phyloP scores from a whole-genome alignment of 2,888 invertebrate species.

The Tillus elongatus region DNA sequence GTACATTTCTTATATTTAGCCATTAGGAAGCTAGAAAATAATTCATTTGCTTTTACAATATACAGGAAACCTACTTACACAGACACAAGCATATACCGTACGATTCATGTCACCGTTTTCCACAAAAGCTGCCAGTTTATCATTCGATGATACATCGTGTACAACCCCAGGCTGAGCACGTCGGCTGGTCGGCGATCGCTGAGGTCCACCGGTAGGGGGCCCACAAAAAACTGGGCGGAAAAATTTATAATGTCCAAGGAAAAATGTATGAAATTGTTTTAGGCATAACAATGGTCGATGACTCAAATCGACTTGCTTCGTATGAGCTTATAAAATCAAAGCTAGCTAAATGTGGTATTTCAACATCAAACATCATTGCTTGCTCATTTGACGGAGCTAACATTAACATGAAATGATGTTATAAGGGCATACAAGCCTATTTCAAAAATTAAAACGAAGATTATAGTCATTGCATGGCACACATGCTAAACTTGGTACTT shows the following conservation, averaged over 20 bases:
- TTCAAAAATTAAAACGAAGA: slow-evolving; percentile 7
- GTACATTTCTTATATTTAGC: too few species aligned
- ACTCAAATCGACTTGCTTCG: slow-evolving; percentile 6
- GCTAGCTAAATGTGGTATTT: slow-evolving; percentile 7
- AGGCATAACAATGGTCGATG: background rate
- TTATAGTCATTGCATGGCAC: slow-evolving; percentile 10
- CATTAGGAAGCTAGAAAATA: too few species aligned
- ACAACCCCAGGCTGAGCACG: slow-evolving; percentile 6
- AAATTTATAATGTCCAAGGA: background rate
- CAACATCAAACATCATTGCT: slow-evolving; percentile 7
- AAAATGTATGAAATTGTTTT: background rate
- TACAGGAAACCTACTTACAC: too few species aligned
- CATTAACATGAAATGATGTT: slow-evolving; percentile 9
- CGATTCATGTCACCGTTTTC: too few species aligned
- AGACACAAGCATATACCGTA: too few species aligned
- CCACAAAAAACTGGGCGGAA: background rate
- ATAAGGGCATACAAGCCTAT: slow-evolving; percentile 6
- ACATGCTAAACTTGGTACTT: slow-evolving; percentile 6
- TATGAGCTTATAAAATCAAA: slow-evolving; percentile 3
- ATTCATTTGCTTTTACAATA: too few species aligned
- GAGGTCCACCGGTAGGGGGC: background rate
- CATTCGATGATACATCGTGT: too few species aligned
- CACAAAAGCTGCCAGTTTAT: too few species aligned
- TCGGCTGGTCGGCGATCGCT: slow-evolving; percentile 8
- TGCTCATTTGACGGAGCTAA: slow-evolving; percentile 8